Base-by-base conservation (phyloP, 2,797 vertebrate genomes). In the Lacerta bilineata region DNA sequence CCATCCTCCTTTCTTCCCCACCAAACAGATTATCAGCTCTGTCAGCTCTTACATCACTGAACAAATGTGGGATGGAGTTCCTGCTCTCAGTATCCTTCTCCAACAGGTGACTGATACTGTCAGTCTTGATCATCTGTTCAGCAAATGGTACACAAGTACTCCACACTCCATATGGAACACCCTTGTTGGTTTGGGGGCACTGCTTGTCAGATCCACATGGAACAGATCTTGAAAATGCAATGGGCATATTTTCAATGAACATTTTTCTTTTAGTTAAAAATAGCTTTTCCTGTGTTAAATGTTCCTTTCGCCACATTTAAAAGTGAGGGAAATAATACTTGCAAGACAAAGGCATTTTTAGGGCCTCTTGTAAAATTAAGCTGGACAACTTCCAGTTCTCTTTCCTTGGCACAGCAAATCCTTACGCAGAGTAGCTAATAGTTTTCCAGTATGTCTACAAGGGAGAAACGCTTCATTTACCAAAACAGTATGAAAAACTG, bases 391-490 rank as follows among this genome's bases (percentile, higher is more conserved):
- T 91, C 46, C 61, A 91, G 75, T 88, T 88, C 64, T 83, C 0
- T 55, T 93, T 78, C 46, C 87, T 85, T 85, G 3, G 7, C 43
- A 93, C 36, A 84, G 90, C n/a, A 72, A 87, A 90, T 91, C 88
- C 84, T 36, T 50, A 74, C 41, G 69, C 80, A 80, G 85, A 90
- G 69, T 8, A 89, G 80, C 88, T 93, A 95, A 90, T 20, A 43
- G 13, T 93, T 93, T 91, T 46, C n/a, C 83, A 74, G 46, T 68
- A 87, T 84, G 78, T 74, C 50, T 81, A 64, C 72, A 80, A 91
- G 90, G 61, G 39, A 91, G 84, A 91, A 92, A 92, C 11, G 84
- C 80, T 84, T 90, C 83, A 86, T 64, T 91, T 85, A 86, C 92
- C 46, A 75, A 77, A 36, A 87, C 55, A 86, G 87, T 80, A 90